Evolutionary conservation across 2,797 vertebrate species (phyloP), one percentile per base, ranked within the genome.

Genomic region (Lacerta bilineata): DNA sequence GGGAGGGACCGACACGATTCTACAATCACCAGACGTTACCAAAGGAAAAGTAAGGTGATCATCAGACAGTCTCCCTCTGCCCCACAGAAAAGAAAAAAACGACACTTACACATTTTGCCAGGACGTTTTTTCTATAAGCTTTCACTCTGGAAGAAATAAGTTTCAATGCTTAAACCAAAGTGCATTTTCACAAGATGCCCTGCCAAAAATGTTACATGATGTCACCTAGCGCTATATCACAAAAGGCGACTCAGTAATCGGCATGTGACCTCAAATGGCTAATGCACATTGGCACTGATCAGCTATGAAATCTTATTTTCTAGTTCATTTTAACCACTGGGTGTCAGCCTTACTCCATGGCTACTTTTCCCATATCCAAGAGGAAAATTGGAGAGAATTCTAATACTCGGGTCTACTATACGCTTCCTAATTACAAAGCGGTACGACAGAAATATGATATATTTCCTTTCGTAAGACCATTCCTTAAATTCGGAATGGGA

Each of bases 81-180:
- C 8, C n/a, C 82, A 55, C 15, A 33, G 29, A 15, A 79, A 36
- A 71, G 25, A 9, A 46, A 46, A 7, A 2, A 5, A 17, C 15
- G 15, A 66, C 93, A 99, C 98, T 91, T 97, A 99, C 98, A 95
- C 99, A 99, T 98, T 99, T 99, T 94, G 99, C 99, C 7, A 99
- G 96, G 84, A 99, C 98, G 84, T 99, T 98, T 94, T 99, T 99
- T 91, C 97, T 98, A 91, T 97, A 99, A 2, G 98, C 97, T 96
- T 99, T 99, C 92, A 99, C 98, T 91, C 99, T 99, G 96, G 90
- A 97, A 98, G 94, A 95, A 50, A 97, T 36, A 43, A 89, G 83
- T 64, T 61, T 43, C 41, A 80, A 18, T 64, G 36, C 3, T 82
- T 77, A 80, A 69, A 33, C 46, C 29, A 15, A 88, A 81, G 13